Evolutionary conservation across 2,888 invertebrate species (phyloP).

Genomic region (Molorchus minor): DNA sequence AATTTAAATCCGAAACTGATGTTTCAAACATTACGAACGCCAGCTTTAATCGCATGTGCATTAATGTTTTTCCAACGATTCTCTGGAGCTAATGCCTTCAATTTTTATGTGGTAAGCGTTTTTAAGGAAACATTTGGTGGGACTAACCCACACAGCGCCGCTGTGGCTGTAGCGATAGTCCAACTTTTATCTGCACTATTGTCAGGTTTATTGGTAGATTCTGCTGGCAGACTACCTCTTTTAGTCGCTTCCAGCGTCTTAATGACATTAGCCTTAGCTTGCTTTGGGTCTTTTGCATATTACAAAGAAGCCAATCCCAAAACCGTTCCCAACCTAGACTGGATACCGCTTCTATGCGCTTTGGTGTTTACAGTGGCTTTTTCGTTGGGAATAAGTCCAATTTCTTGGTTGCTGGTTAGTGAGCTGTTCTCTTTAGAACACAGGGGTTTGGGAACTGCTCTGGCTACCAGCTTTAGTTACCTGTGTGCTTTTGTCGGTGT

Average conservation of each 20-base stretch:
- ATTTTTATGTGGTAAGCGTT: conserved; percentile 86
- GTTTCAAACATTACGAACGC: conserved; percentile 68
- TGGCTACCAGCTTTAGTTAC: conserved; percentile 88
- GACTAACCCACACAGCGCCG: conserved; percentile 84
- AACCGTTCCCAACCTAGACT: conserved; percentile 70
- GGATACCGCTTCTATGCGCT: conserved; percentile 85
- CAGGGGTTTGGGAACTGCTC: conserved; percentile 85
- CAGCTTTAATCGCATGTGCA: conserved; percentile 83
- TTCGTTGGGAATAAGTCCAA: conserved; percentile 88
- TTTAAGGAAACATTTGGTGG: conserved; percentile 85
- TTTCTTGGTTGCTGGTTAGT: conserved; percentile 85
- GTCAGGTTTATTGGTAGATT: conserved; percentile 85
- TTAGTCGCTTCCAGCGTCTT: conserved; percentile 84
- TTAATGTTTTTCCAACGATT: conserved; percentile 91
- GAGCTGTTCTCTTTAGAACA: conserved; percentile 85
- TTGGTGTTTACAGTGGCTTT: conserved; percentile 86
- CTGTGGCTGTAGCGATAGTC: conserved; percentile 85
- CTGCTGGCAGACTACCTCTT: conserved; percentile 83
- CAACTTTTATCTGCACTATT: conserved; percentile 85
- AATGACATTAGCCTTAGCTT: conserved; percentile 87
- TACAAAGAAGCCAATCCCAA: conserved; percentile 73
- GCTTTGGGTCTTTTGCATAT: conserved; percentile 85
- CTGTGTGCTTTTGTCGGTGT: conserved; percentile 87
- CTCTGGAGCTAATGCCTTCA: conserved; percentile 85
- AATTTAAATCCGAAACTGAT: conserved; percentile 50